Conservation (phyloP, 2,888 invertebrate genomes). For the Drosophila antonietae region DNA sequence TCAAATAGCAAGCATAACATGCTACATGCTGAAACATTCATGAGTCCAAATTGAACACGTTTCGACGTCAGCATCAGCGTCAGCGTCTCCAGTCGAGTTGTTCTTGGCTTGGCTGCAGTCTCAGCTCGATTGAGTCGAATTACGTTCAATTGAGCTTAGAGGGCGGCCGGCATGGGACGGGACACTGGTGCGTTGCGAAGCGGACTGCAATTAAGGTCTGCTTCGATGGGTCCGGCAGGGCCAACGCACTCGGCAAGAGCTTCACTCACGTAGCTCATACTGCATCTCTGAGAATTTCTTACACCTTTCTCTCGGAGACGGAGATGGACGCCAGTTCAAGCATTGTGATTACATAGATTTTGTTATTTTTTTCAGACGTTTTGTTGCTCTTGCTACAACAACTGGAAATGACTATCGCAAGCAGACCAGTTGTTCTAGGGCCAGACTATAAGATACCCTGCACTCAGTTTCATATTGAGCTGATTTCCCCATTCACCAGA, state of each 20-base stretch:
- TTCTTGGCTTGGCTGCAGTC: slow-evolving; percentile 37
- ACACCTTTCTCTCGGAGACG: slow-evolving; percentile 59
- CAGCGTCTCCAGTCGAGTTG: slow-evolving; percentile 37
- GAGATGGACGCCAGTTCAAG: slow-evolving; percentile 38
- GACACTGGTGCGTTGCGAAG: slow-evolving; percentile 4
- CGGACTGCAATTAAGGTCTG: slow-evolving; percentile 31
- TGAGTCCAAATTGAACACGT: slow-evolving; percentile 80
- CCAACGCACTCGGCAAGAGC: slow-evolving; percentile 65
- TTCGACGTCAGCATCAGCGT: slow-evolving; percentile 47
- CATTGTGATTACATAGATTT: slow-evolving; percentile 72
- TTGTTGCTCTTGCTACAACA: slow-evolving; percentile 45
- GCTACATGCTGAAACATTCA: slow-evolving; percentile 77
- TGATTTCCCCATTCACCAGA: neutral
- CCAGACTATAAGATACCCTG: neutral
- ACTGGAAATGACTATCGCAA: neutral
- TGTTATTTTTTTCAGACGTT: slow-evolving; percentile 52
- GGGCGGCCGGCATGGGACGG: slow-evolving; percentile 5
- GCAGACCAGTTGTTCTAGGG: neutral
- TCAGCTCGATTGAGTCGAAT: slow-evolving; percentile 52
- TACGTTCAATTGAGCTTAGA: slow-evolving; percentile 32
- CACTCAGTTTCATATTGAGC: neutral
- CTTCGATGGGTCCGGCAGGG: slow-evolving; percentile 47
- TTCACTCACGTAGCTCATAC: slow-evolving; percentile 25
- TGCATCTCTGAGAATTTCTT: slow-evolving; percentile 58
- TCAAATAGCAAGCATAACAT: slow-evolving; percentile 60